Conservation (phyloP, 1,140 invertebrate species). For the Aricia agestis region DNA sequence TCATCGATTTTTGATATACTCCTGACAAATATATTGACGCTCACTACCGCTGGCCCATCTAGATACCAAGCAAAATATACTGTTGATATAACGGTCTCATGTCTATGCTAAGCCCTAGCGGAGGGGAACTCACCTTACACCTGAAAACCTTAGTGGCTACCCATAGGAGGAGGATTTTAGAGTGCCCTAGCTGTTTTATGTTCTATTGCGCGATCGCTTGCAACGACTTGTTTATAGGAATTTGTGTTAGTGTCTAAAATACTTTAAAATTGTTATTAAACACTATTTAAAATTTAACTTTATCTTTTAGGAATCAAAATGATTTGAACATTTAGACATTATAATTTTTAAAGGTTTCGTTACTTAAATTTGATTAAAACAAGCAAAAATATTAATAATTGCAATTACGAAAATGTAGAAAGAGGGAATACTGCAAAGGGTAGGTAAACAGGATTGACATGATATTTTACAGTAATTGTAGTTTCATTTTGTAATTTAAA, state of each 20-base stretch:
- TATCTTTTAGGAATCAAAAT: neutral
- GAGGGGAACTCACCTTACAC: slow-evolving; percentile 54
- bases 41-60: slow-evolving; percentile 93
- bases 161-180: slow-evolving; percentile 14
- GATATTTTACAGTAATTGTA: neutral
- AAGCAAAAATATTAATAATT: neutral
- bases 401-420: neutral
- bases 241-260: slow-evolving; percentile 54
- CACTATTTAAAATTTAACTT: neutral
- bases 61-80: slow-evolving; percentile 76
- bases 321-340: neutral
- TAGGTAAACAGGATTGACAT: neutral
- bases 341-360: too few relatives aligned
- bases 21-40: slow-evolving; percentile 97
- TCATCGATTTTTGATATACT: slow-evolving; percentile 99
- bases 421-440: neutral
- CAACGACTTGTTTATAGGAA: slow-evolving; percentile 63
- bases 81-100: slow-evolving; percentile 50
- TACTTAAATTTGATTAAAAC: neutral
- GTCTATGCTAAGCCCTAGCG: slow-evolving; percentile 50
- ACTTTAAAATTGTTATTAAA: neutral
- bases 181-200: slow-evolving; percentile 3
- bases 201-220: slow-evolving; percentile 16
- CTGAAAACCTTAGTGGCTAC: slow-evolving; percentile 40
- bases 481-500: neutral